Evolutionary conservation across 2,113 vertebrate genomes (phyloP).

Genomic region (Psilopsiagon aurifrons): DNA sequence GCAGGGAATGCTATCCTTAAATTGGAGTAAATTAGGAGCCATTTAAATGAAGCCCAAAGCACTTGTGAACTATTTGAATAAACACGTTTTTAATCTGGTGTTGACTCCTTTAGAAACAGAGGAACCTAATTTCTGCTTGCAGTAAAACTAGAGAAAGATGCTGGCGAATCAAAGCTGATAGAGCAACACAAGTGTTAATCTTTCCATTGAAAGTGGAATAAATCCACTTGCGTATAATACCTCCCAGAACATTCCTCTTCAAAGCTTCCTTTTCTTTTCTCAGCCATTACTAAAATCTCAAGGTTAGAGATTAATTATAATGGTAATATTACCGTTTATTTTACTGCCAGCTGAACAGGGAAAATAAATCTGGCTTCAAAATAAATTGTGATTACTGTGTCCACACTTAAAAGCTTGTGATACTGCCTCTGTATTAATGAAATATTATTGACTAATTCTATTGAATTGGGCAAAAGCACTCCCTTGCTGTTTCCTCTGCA

Average conservation of each 20-base stretch:
- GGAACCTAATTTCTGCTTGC: neutral
- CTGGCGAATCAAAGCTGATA: conserved; percentile 13
- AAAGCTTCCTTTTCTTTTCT: neutral
- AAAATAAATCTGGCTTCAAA: conserved; percentile 48
- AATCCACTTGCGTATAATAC: neutral
- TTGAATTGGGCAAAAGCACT: neutral
- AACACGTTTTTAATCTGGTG: neutral
- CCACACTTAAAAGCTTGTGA: conserved; percentile 26
- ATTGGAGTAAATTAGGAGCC: neutral
- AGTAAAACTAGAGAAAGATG: neutral
- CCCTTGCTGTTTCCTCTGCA: neutral
- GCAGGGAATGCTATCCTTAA: neutral
- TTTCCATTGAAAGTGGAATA: conserved; percentile 19
- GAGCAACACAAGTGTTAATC: neutral
- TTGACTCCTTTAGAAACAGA: neutral
- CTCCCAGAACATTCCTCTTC: neutral
- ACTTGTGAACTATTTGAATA: neutral
- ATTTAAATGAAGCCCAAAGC: neutral
- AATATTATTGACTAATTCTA: conserved; percentile 32
- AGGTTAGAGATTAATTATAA: conserved; percentile 65
- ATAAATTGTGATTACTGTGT: conserved; percentile 34
- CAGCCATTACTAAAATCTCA: conserved; percentile 10
- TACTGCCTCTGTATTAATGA: conserved; percentile 45
- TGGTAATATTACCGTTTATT: conserved; percentile 43
- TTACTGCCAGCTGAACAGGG: conserved; percentile 33